These are phyloP conservation scores for Tetramorium alpestre DNA, from an alignment of 1,140 invertebrate species.

Conservation along the genomic window DNA sequence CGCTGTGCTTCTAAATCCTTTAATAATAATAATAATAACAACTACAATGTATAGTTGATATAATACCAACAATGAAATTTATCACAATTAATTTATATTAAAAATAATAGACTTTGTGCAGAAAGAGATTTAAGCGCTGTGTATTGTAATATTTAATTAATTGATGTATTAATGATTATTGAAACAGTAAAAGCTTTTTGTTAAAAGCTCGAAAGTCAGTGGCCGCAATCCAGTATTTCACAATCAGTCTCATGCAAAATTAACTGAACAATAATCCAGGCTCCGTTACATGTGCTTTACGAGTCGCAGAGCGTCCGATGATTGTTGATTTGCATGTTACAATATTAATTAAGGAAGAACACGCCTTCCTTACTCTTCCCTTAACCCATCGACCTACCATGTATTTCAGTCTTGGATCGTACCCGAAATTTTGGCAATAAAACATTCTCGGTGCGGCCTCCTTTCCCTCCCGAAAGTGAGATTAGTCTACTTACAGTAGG, in stretches of 20 bases:
- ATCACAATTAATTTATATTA: slow-evolving; percentile 2
- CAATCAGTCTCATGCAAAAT: slow-evolving; percentile 2
- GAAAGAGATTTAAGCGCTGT: not conserved
- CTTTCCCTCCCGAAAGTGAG: slow-evolving; percentile 1
- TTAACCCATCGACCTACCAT: not conserved
- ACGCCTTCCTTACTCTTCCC: not conserved
- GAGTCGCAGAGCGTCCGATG: not conserved
- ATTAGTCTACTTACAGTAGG: slow-evolving; percentile 70
- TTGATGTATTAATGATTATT: slow-evolving; percentile 15
- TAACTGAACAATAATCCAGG: slow-evolving; percentile 33
- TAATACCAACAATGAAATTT: not conserved
- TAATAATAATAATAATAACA: not conserved
- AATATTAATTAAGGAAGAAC: slow-evolving; percentile 51
- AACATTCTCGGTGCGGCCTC: not conserved
- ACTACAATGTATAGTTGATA: not conserved
- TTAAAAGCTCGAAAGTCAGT: not conserved
- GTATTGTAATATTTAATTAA: slow-evolving; percentile 14
- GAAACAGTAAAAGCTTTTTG: not conserved
- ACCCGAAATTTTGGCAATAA: slow-evolving; percentile 42
- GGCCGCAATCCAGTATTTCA: not conserved
- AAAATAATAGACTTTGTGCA: not conserved
- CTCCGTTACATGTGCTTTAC: not conserved
- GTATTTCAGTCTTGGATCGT: slow-evolving; percentile 9
- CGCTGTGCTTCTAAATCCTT: too few species aligned
- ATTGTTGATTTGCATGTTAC: slow-evolving; percentile 55